Evolutionary conservation across 2,113 vertebrate species (phyloP).

Genomic region (Mola mola): DNA sequence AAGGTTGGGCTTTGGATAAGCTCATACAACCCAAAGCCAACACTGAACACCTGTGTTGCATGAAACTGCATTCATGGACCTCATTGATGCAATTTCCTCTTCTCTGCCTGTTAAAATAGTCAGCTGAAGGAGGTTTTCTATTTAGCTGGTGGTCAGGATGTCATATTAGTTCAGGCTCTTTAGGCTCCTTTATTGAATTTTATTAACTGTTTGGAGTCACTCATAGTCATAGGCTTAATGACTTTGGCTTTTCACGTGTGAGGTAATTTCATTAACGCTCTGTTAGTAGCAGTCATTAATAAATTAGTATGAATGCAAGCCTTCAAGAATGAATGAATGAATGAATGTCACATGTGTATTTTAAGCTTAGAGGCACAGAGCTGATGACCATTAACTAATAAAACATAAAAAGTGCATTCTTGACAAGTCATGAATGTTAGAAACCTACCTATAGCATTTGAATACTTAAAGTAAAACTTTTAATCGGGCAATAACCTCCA

Average conservation of each 20-base stretch:
- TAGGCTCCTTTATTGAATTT: constrained; percentile 58
- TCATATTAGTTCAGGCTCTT: constrained; percentile 58
- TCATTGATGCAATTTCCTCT: constrained; percentile 58
- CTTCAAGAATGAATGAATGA: constrained; percentile 54
- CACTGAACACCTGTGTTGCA: constrained; percentile 60
- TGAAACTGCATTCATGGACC: constrained; percentile 28
- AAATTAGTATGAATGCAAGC: constrained; percentile 49
- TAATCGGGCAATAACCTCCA: background rate
- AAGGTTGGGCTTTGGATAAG: constrained; percentile 37
- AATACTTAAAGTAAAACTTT: background rate
- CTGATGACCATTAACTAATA: constrained; percentile 19
- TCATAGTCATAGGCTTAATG: constrained; percentile 24
- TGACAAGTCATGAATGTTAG: constrained; percentile 3
- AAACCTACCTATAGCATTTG: background rate
- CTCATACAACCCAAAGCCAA: constrained; percentile 17
- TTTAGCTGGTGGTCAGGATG: constrained; percentile 52
- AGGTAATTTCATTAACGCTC: constrained; percentile 51
- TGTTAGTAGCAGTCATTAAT: constrained; percentile 45
- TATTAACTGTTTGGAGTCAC: constrained; percentile 59
- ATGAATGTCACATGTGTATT: constrained; percentile 11
- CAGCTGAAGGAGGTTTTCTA: constrained; percentile 62
- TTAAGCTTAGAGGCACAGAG: constrained; percentile 20
- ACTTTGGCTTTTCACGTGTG: constrained; percentile 42
- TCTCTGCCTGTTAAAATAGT: constrained; percentile 55
- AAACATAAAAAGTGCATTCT: constrained; percentile 19